phyloP scores from a whole-genome alignment of 1,140 invertebrate genomes.

The Pteromalus puparum region DNA sequence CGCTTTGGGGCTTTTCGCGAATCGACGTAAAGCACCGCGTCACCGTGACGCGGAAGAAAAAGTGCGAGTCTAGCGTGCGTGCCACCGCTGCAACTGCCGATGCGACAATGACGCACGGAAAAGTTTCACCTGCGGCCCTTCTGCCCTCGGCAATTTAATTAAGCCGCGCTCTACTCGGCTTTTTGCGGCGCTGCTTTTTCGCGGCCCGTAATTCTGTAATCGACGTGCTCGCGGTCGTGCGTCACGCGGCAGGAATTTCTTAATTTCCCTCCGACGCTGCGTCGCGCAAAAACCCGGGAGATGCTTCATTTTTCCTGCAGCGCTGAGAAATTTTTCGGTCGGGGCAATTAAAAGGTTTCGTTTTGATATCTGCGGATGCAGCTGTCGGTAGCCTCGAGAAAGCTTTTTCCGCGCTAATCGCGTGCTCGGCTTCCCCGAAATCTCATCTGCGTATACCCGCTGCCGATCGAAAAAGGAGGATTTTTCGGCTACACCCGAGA shows the following conservation, averaged over 20 bases:
- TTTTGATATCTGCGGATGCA: too few relatives aligned
- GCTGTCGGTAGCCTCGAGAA: too few relatives aligned
- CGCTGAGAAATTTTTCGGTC: too few relatives aligned
- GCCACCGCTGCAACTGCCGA: not conserved
- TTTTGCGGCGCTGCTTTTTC: not conserved
- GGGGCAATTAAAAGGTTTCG: too few relatives aligned
- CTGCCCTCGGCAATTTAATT: not conserved
- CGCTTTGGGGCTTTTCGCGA: not conserved
- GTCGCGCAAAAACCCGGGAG: too few relatives aligned
- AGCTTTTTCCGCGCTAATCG: too few relatives aligned
- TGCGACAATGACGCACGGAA: conserved; percentile 23
- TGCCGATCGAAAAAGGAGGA: too few relatives aligned
- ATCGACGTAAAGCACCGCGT: not conserved
- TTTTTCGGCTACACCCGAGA: not conserved
- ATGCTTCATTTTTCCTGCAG: too few relatives aligned
- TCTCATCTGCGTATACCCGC: too few relatives aligned
- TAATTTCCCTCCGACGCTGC: not conserved
- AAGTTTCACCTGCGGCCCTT: not conserved
- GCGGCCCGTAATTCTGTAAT: not conserved
- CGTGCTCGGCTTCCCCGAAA: too few relatives aligned
- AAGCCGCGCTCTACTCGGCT: not conserved
- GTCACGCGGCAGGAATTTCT: not conserved
- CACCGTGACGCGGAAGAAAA: not conserved
- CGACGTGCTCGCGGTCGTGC: not conserved
- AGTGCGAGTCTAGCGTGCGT: not conserved